Evolutionary conservation across 2,797 vertebrate genomes (phyloP).

Genomic region (Dermochelys coriacea): DNA sequence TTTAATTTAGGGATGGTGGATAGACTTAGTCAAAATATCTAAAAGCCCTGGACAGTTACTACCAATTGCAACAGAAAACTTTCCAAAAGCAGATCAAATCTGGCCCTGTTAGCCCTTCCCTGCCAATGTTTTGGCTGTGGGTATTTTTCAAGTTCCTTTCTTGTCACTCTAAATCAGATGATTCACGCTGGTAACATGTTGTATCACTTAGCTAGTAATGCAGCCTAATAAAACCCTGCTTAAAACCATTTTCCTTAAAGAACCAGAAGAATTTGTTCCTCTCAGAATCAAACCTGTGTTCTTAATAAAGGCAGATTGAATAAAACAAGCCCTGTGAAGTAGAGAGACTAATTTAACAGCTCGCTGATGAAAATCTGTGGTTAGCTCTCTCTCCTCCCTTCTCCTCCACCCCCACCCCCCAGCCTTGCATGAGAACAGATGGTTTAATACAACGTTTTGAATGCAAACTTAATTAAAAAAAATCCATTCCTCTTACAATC

Average conservation of each 20-base stretch:
- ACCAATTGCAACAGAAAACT: constrained; percentile 71
- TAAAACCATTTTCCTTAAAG: constrained; percentile 76
- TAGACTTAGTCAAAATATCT: constrained; percentile 70
- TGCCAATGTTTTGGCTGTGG: constrained; percentile 74
- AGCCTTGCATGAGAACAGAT: constrained; percentile 65
- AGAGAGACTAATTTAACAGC: constrained; percentile 73
- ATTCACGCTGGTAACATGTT: constrained; percentile 79
- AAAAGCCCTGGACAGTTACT: constrained; percentile 57
- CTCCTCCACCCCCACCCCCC: constrained; percentile 25
- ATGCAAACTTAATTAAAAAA: constrained; percentile 74
- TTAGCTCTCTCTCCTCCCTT: constrained; percentile 1
- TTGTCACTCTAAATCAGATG: constrained; percentile 77
- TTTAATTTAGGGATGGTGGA: constrained; percentile 20
- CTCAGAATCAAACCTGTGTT: constrained; percentile 76
- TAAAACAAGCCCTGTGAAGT: constrained; percentile 74
- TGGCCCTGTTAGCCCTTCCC: constrained; percentile 49
- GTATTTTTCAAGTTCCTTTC: constrained; percentile 67
- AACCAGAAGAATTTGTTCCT: constrained; percentile 80
- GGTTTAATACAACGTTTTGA: constrained; percentile 68
- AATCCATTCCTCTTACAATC: constrained; percentile 54
- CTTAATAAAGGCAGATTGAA: constrained; percentile 79
- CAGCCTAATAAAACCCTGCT: constrained; percentile 74
- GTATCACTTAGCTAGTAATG: constrained; percentile 77
- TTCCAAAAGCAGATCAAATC: constrained; percentile 71
- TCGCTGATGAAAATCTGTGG: constrained; percentile 70